These are phyloP conservation scores for Leucopsar rothschildi DNA, from an alignment of 2,113 vertebrate genomes.

Conservation along the genomic window DNA sequence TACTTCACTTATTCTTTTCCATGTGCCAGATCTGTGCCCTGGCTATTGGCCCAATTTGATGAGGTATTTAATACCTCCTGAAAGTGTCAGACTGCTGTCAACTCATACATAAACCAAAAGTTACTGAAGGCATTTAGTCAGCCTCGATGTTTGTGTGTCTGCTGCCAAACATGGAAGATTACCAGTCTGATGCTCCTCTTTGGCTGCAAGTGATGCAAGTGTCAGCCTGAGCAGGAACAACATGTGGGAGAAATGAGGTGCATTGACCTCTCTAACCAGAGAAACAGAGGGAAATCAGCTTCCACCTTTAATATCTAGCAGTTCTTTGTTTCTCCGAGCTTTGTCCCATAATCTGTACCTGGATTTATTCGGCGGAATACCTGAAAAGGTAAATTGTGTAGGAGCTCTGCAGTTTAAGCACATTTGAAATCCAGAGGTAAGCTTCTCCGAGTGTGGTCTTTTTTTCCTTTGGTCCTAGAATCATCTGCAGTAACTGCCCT, in stretches of 20 bases:
- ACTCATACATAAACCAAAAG: background rate
- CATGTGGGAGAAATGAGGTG: background rate
- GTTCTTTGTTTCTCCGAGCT: background rate
- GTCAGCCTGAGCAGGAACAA: background rate
- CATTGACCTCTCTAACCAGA: background rate
- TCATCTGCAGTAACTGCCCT: background rate
- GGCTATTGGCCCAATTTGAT: background rate
- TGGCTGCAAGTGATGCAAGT: background rate
- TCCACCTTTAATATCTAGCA: background rate
- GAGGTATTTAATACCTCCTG: background rate
- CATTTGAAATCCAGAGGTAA: background rate
- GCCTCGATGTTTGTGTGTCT: background rate
- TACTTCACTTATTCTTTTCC: conserved; percentile 4
- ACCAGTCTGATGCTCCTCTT: background rate
- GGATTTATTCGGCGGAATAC: background rate
- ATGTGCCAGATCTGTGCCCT: conserved; percentile 7
- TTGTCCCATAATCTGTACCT: background rate
- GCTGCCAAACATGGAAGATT: background rate
- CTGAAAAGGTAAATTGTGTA: background rate
- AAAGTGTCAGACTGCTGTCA: background rate
- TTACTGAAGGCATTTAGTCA: background rate
- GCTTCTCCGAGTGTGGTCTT: background rate
- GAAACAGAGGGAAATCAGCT: background rate
- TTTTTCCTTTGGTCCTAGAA: background rate
- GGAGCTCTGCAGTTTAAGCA: background rate